Percentiles rank a stretch among this genome's conserved stretches.
Conservation (phyloP, 2,888 invertebrate species). For the Darwinula stevensoni region DNA sequence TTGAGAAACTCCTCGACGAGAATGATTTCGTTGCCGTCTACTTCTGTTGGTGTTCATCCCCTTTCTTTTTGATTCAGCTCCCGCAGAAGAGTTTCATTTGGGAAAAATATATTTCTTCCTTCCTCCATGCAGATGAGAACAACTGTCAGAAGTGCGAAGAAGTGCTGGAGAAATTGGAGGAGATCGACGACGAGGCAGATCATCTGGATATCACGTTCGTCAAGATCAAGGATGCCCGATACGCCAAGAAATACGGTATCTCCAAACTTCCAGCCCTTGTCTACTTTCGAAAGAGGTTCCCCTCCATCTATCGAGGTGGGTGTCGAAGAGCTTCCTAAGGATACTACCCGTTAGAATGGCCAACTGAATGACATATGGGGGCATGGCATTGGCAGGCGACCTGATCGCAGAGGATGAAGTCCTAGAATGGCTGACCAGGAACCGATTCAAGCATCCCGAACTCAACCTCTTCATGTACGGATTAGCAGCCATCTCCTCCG, state of each 20-base stretch:
- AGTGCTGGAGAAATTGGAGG: conserved; percentile 60
- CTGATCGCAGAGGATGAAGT: conserved; percentile 54
- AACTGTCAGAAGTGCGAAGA: conserved; percentile 47
- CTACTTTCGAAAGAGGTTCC: conserved; percentile 66
- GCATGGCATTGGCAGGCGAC: no score
- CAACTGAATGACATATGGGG: no score
- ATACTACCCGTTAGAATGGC: no score
- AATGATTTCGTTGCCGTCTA: conserved; percentile 83
- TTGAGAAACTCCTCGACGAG: conserved; percentile 74
- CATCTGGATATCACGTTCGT: conserved; percentile 79
- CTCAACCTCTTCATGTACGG: conserved; percentile 82
- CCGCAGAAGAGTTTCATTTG: no score
- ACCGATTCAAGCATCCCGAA: conserved; percentile 71
- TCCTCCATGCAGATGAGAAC: conserved; percentile 33
- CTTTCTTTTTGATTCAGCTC: not conserved
- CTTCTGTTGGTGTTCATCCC: conserved; percentile 43
- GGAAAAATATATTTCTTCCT: conserved; percentile 5
- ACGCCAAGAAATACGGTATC: conserved; percentile 78
- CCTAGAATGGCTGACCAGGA: conserved; percentile 69
- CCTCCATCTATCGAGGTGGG: conserved; percentile 63
- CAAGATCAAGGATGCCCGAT: conserved; percentile 67
- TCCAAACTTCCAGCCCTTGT: conserved; percentile 67
- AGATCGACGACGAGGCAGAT: conserved; percentile 79
- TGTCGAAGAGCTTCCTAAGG: no score
- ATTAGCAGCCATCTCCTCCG: conserved; percentile 48